These are phyloP conservation scores for Sebastes matsubarae DNA, from an alignment of 2,797 vertebrate species.

Conservation along the genomic window DNA sequence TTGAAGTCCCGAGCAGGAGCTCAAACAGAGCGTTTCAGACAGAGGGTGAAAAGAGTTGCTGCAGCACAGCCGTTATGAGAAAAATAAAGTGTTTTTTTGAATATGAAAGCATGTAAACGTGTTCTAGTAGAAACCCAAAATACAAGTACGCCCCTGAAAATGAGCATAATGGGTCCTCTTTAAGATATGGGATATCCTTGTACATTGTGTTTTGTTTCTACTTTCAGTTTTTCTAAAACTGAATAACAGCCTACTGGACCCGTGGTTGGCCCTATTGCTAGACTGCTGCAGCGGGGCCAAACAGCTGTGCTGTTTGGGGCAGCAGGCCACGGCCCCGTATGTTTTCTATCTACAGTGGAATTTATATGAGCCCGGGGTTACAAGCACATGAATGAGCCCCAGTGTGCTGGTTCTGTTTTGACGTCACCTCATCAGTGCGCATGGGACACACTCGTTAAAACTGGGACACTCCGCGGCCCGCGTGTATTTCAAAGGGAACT, in stretches of 20 bases:
- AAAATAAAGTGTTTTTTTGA: too few species aligned
- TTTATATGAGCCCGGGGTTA: slow-evolving; percentile 78
- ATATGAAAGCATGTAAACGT: too few species aligned
- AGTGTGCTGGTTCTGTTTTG: slow-evolving; percentile 71
- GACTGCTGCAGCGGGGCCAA: slow-evolving; percentile 47
- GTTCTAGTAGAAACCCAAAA: too few species aligned
- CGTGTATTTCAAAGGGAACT: slow-evolving; percentile 47
- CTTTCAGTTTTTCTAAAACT: background rate
- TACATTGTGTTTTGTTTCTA: background rate
- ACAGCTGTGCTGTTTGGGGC: slow-evolving; percentile 70
- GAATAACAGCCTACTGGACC: slow-evolving; percentile 15
- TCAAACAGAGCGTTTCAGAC: too few species aligned
- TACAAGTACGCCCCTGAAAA: too few species aligned
- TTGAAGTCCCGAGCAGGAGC: too few species aligned
- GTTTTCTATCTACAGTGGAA: slow-evolving; percentile 81
- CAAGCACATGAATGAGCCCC: slow-evolving; percentile 77
- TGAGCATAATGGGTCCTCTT: background rate
- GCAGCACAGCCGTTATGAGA: too few species aligned
- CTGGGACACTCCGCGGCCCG: slow-evolving; percentile 20
- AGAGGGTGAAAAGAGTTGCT: too few species aligned
- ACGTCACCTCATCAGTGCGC: slow-evolving; percentile 68
- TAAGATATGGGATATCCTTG: too few species aligned
- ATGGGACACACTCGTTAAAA: slow-evolving; percentile 60
- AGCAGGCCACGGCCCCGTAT: slow-evolving; percentile 56
- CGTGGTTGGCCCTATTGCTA: slow-evolving; percentile 16